Percentiles rank a stretch among this genome's conserved stretches.
Conservation (phyloP, 1,140 invertebrate genomes). For the Ostrea edulis region DNA sequence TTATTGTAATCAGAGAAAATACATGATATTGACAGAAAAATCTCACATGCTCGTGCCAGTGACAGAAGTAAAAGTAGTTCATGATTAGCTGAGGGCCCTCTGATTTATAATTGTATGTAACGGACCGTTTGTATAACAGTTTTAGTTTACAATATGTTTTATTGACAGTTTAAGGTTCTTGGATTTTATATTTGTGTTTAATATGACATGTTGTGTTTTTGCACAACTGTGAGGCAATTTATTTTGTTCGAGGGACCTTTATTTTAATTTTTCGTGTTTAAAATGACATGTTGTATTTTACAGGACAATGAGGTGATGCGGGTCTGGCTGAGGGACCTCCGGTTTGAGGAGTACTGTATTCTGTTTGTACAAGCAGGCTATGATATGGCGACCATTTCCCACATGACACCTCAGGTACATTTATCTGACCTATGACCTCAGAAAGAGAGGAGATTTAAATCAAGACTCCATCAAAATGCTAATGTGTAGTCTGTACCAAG, state of each 20-base stretch:
- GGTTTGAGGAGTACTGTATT: slow-evolving; percentile 97
- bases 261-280: not conserved
- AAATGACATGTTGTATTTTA: slow-evolving; percentile 66
- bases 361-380: slow-evolving; percentile 97
- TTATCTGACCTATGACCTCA: not conserved
- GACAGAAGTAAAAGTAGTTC: too few species aligned
- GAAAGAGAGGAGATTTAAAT: not conserved
- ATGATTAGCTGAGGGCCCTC: too few species aligned
- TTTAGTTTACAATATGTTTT: too few species aligned
- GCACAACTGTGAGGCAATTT: not conserved
- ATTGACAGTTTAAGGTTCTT: too few species aligned
- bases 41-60: too few species aligned
- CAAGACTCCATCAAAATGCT: too few species aligned
- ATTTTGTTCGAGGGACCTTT: not conserved
- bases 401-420: slow-evolving; percentile 96
- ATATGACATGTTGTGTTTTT: not conserved
- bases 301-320: slow-evolving; percentile 95
- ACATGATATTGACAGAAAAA: too few species aligned
- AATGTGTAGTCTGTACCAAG: too few species aligned
- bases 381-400: slow-evolving; percentile 92
- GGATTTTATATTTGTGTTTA: too few species aligned
- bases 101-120: too few species aligned
- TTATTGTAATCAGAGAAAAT: too few species aligned
- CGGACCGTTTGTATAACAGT: too few species aligned
- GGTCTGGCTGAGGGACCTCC: slow-evolving; percentile 95